Base-by-base conservation (phyloP, 1,140 invertebrate genomes). In the Colletes latitarsis region DNA sequence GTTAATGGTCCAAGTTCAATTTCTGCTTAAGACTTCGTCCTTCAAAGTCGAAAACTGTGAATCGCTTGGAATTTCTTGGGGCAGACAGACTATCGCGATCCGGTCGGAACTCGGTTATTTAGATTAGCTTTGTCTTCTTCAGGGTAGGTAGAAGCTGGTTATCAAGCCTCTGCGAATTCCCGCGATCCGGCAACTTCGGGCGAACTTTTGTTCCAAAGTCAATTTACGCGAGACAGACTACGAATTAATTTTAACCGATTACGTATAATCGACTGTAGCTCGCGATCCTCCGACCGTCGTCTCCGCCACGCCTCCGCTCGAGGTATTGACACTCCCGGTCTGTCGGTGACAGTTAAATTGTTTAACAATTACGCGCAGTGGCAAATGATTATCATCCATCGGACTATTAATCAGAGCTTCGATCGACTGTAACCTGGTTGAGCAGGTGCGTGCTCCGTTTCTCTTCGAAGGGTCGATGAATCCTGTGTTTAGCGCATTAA, bases 341-440 rank as follows among this genome's bases (percentile, higher is more conserved):
- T 66, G 63, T 52, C 8, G 9, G 9, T 19, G 64, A 69, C 53
- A 55, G 72, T 64, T 64, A 53, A 74, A 74, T 74, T 64, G 49
- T 74, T 74, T 60, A 69, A 60, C 53, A 69, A 77, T 68, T 49
- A 77, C 53, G 74, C 39, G 30, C 53, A 9, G 21, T 55, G 17
- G 10, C 46, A 39, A 68, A 68, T 49, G 6, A 67, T 15, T 57
- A 55, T 64, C 43, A 43, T 66, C 39, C 6, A 0, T 53, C 6
- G 6, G 17, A n/a, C 43, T 77, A 49, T 69, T 60, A 60, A 69
- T 69, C 75, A 15, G 4, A 39, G 1, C 10, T n/a, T 52, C 19
- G 64, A 77, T 77, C 21, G 21, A 19, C 15, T 21, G 19, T 49
- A 21, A 67, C 43, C 4, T 1, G n/a, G 9, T 66, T 6, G 3